Conservation (phyloP, 2,888 invertebrate species). For the Campoplex capitator region DNA sequence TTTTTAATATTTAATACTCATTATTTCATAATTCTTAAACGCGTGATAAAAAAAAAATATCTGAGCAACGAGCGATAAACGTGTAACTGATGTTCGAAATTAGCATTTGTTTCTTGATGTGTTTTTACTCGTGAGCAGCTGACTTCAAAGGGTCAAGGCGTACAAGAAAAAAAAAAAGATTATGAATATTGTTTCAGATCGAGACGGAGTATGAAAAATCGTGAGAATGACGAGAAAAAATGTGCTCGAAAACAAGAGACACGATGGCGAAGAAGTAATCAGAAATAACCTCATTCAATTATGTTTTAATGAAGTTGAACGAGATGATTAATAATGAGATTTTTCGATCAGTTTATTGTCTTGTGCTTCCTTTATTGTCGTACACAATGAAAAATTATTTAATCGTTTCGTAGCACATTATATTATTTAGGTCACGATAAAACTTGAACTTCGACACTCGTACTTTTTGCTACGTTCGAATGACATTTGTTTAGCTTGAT, state of each 20-base stretch:
- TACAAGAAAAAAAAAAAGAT: slow-evolving; percentile 44
- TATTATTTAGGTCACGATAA: slow-evolving; percentile 52
- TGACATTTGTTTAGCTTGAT: background rate
- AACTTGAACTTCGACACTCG: slow-evolving; percentile 33
- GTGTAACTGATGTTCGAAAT: background rate
- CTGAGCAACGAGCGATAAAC: background rate
- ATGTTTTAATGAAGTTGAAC: slow-evolving; percentile 38
- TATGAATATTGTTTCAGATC: background rate
- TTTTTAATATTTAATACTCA: background rate
- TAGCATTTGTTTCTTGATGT: slow-evolving; percentile 55
- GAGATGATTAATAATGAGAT: slow-evolving; percentile 56
- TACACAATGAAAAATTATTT: slow-evolving; percentile 37
- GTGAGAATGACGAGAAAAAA: slow-evolving; percentile 34
- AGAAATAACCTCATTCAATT: slow-evolving; percentile 32
- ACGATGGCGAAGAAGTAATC: background rate
- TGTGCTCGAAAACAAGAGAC: background rate
- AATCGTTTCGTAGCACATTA: slow-evolving; percentile 33
- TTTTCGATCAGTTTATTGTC: slow-evolving; percentile 37
- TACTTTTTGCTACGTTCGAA: background rate
- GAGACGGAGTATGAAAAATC: background rate
- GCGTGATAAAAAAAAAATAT: background rate
- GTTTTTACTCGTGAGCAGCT: slow-evolving; percentile 47
- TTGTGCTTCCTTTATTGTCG: background rate
- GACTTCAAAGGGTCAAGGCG: slow-evolving; percentile 57
- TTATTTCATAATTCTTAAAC: background rate